Conservation (phyloP, 2,888 invertebrate genomes). For the Octonoba sinensis region DNA sequence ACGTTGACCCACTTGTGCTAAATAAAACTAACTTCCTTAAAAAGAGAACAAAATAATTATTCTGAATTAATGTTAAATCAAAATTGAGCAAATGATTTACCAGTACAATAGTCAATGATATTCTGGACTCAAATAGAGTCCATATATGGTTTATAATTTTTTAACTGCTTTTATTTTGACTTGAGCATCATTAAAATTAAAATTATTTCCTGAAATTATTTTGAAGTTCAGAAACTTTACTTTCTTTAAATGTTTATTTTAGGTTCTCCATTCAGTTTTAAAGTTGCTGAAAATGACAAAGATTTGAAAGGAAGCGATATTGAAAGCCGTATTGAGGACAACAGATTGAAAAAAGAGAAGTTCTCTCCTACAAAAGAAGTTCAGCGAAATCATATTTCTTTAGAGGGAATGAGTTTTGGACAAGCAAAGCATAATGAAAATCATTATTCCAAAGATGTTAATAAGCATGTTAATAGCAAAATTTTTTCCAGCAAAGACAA, state of each 20-base stretch:
- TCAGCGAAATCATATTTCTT: conserved; percentile 46
- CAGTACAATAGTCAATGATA: too few species aligned
- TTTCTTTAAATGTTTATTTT: conserved; percentile 13
- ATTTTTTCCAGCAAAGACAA: conserved; percentile 31
- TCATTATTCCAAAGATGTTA: conserved; percentile 13
- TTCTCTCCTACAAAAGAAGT: conserved; percentile 36
- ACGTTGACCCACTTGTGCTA: too few species aligned
- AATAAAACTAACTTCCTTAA: too few species aligned
- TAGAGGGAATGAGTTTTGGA: conserved; percentile 19
- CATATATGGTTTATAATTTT: too few species aligned
- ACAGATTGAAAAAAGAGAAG: conserved; percentile 43
- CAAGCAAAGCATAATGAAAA: conserved; percentile 27
- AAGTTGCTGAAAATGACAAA: conserved; percentile 49
- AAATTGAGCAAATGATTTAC: too few species aligned
- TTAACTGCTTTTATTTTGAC: too few species aligned
- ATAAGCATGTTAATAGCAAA: conserved; percentile 10
- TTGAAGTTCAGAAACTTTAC: neutral
- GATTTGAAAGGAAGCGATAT: conserved; percentile 42
- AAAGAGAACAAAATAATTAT: too few species aligned
- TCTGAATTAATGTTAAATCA: too few species aligned
- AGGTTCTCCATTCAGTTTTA: conserved; percentile 72
- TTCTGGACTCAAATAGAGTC: too few species aligned
- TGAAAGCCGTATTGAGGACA: conserved; percentile 44
- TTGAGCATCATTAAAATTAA: too few species aligned
- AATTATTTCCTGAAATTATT: neutral